phyloP scores from a whole-genome alignment of 2,888 invertebrate genomes.

The Scotopteryx bipunctaria region DNA sequence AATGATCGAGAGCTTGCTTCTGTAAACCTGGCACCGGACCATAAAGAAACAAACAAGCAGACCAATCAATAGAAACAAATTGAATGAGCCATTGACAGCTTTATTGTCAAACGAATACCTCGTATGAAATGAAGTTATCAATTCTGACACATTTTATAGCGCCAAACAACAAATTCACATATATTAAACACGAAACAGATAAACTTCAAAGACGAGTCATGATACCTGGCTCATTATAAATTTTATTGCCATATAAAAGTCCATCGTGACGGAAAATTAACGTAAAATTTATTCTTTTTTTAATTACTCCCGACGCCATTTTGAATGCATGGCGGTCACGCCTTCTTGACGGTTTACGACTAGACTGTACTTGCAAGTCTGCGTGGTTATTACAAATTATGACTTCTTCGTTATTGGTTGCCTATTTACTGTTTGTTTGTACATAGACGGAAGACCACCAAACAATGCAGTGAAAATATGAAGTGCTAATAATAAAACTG shows the following conservation, averaged over 20 bases:
- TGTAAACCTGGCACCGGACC: not conserved
- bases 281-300: slow-evolving; percentile 42
- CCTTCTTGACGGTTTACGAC: slow-evolving; percentile 40
- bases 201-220: slow-evolving; percentile 33
- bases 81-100: slow-evolving; percentile 28
- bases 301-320: slow-evolving; percentile 50
- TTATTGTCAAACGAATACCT: slow-evolving; percentile 25
- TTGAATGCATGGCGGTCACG: slow-evolving; percentile 47
- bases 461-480: not conserved
- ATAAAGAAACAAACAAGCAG: slow-evolving; percentile 12
- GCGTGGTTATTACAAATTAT: slow-evolving; percentile 13
- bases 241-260: slow-evolving; percentile 31
- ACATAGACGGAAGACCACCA: not conserved
- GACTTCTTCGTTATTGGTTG: not conserved
- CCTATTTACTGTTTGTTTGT: not conserved
- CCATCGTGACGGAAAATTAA: slow-evolving; percentile 48
- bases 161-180: slow-evolving; percentile 28
- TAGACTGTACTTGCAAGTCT: slow-evolving; percentile 28
- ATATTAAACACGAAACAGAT: slow-evolving; percentile 32
- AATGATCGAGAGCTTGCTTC: not conserved
- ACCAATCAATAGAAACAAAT: slow-evolving; percentile 31
- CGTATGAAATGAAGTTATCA: slow-evolving; percentile 24
- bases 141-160: slow-evolving; percentile 23
- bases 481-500: too few species aligned
- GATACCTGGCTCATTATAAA: slow-evolving; percentile 32